Base-by-base conservation (phyloP, 1,140 invertebrate species). In the Meteorus sp. region DNA sequence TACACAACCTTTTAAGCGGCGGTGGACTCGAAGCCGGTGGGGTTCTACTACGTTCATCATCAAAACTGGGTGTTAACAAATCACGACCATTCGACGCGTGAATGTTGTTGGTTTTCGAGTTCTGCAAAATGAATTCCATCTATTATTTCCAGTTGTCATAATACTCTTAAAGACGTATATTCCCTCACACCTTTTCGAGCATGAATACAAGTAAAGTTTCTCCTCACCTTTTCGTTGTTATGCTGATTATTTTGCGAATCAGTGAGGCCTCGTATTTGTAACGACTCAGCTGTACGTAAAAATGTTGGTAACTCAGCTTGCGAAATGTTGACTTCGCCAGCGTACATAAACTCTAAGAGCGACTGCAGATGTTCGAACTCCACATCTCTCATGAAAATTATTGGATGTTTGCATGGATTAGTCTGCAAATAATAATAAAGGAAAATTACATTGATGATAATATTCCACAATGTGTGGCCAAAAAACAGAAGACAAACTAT, bases 311-410 rank as follows among this genome's bases (percentile, higher is more conserved):
- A 79, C 70, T 94, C 91, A 59, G 92, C 90, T 74, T 94, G 90
- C 62, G 91, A 88, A 52, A 96, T 92, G 75, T 94, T 94, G 6
- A 95, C 93, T 80, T 95, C 92, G 54, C 93, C 93, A 74, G 87
- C 84, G 71, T 94, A 94, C 86, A 92, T 91, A 74, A 92, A 92
- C 72, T 91, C 88, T 60, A 92, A 77, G 29, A 93, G 83, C 61
- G 89, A 88, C 66, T 87, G 85, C 56, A 93, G 79, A 74, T 92
- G 88, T 66, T 87, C 85, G 65, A 87, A 88, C 25, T 85, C 83
- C 11, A 93, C 87, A 83, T 93, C 89, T 72, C 88, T 84, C 84
- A 92, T 86, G 72, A 91, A 90, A 67, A 93, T 89, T 79, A 93
- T 91, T 13, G 90, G 90, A 82, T 93, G 90, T 67, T 89, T 86